Percentiles rank a stretch among this genome's conserved stretches.
These are phyloP conservation scores for Nebria brevicollis DNA, from an alignment of 2,888 invertebrate species.

Conservation along the genomic window DNA sequence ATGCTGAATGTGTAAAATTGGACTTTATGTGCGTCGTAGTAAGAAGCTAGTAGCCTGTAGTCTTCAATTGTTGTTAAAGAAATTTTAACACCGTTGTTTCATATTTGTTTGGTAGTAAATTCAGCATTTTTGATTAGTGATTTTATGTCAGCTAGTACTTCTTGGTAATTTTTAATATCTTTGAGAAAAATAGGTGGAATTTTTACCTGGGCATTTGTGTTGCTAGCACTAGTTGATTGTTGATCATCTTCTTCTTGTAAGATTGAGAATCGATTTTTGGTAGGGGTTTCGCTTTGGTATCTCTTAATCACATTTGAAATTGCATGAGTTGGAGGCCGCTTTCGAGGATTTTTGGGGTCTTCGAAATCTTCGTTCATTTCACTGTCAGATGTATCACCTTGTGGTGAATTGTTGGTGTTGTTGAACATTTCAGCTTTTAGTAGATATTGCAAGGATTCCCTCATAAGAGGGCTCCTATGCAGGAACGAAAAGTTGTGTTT, in stretches of 20 bases:
- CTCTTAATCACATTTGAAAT: background rate
- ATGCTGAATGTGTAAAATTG: constrained; percentile 7
- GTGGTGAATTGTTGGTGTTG: too few relatives aligned
- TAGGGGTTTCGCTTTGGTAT: background rate
- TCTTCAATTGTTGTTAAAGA: background rate
- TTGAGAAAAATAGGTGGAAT: constrained; percentile 14
- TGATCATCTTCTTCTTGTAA: background rate
- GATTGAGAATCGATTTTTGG: background rate
- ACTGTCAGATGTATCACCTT: too few relatives aligned
- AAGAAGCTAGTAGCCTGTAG: constrained; percentile 11
- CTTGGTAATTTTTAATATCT: constrained; percentile 6
- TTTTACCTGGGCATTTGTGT: background rate
- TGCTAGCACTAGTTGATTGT: background rate
- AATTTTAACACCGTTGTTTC: background rate
- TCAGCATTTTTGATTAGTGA: constrained; percentile 7
- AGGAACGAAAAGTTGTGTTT: too few relatives aligned
- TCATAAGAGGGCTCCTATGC: too few relatives aligned
- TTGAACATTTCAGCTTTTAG: too few relatives aligned
- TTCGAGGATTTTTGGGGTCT: too few relatives aligned
- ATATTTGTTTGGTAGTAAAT: constrained; percentile 10
- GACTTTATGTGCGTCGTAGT: constrained; percentile 8
- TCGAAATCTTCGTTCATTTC: too few relatives aligned
- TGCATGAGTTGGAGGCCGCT: too few relatives aligned
- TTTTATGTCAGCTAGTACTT: constrained; percentile 20
- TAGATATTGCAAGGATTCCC: too few relatives aligned